Percentiles rank a stretch among this genome's conserved stretches.
Evolutionary conservation across 2,888 invertebrate genomes (phyloP).

Genomic region (Strigamia transsilvanica): DNA sequence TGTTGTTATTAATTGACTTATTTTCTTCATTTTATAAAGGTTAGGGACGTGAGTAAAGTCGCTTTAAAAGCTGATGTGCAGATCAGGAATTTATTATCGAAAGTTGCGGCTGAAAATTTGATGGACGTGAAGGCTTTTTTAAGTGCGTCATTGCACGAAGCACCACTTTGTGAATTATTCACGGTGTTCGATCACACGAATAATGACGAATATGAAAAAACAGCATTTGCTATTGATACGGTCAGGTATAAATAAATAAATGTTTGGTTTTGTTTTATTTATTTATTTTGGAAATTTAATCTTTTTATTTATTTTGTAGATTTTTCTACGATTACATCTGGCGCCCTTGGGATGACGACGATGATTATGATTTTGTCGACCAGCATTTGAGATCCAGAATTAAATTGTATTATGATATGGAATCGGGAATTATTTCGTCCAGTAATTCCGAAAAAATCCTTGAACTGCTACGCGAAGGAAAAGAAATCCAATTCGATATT

Average conservation of each 20-base stretch:
- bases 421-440: background rate
- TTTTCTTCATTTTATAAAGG: conserved; percentile 46
- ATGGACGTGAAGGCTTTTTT: conserved; percentile 52
- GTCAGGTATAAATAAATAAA: conserved; percentile 56
- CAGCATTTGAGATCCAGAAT: conserved; percentile 57
- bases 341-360: conserved; percentile 59
- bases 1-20: background rate
- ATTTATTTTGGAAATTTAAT: background rate
- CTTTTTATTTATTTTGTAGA: conserved; percentile 51
- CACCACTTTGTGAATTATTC: conserved; percentile 58
- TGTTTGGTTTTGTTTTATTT: background rate
- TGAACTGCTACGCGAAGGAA: conserved; percentile 17
- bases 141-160: conserved; percentile 52
- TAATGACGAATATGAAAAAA: conserved; percentile 58
- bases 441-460: conserved; percentile 5
- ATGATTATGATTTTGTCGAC: conserved; percentile 57
- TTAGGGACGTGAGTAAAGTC: conserved; percentile 56
- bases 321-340: conserved; percentile 58
- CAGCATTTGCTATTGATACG: conserved; percentile 58
- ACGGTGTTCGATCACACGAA: conserved; percentile 57
- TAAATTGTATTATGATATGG: conserved; percentile 55
- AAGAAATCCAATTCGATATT: conserved; percentile 13
- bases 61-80: conserved; percentile 56
- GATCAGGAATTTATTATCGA: conserved; percentile 52
- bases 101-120: conserved; percentile 34